Conservation (phyloP, 2,888 invertebrate species). For the Brenthis daphne region DNA sequence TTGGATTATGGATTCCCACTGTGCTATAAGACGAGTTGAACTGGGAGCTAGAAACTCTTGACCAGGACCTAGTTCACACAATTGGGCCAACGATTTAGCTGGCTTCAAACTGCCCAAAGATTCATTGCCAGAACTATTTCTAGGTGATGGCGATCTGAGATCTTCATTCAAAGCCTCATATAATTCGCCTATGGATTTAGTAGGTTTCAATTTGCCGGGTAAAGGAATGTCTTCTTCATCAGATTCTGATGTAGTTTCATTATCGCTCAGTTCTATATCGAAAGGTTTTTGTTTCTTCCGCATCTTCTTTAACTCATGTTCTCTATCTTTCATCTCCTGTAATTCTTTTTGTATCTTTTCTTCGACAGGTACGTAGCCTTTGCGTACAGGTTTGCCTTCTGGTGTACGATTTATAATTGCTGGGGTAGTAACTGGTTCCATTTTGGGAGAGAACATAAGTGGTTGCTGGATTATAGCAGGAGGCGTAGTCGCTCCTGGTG, state of each 20-base stretch:
- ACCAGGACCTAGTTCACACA: conserved; percentile 85
- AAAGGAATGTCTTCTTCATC: conserved; percentile 83
- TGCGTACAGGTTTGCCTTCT: conserved; percentile 85
- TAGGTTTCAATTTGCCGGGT: conserved; percentile 84
- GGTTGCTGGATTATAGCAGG: conserved; percentile 59
- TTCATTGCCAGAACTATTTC: conserved; percentile 71
- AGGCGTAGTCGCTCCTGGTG: conserved; percentile 54
- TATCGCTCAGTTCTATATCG: conserved; percentile 84
- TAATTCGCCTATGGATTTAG: conserved; percentile 86
- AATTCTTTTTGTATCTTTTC: conserved; percentile 94
- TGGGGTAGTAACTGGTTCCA: conserved; percentile 53
- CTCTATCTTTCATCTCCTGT: conserved; percentile 91
- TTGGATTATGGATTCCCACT: conserved; percentile 91
- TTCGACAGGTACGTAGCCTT: conserved; percentile 92
- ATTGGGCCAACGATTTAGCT: conserved; percentile 85
- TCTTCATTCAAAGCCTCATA: conserved; percentile 83
- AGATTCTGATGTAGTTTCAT: conserved; percentile 80
- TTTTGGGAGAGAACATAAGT: conserved; percentile 68
- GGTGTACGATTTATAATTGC: conserved; percentile 78
- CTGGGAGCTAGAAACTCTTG: conserved; percentile 85
- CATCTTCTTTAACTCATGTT: conserved; percentile 89
- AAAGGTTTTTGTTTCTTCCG: conserved; percentile 83
- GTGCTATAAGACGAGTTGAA: conserved; percentile 87
- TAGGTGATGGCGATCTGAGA: conserved; percentile 71
- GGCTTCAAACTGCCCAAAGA: conserved; percentile 82